Conservation (phyloP, 2,113 vertebrate genomes). For the Forbesichthys papilliferus region DNA sequence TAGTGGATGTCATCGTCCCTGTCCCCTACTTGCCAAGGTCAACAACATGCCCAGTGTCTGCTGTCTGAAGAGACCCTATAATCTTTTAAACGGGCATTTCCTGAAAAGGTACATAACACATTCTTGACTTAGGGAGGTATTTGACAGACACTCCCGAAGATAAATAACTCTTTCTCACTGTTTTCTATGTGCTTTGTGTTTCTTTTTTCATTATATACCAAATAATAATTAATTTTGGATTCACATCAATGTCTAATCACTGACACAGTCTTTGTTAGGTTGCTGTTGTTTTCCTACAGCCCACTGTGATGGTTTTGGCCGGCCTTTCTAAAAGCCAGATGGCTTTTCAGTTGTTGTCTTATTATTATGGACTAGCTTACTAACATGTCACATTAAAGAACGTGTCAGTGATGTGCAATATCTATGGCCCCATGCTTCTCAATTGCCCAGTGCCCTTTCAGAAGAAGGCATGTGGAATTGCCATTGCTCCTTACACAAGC, state of each 20-base stretch:
- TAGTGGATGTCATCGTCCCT: constrained; percentile 38
- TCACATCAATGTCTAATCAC: background rate
- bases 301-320: background rate
- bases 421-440: background rate
- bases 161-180: constrained; percentile 1
- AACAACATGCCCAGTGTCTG: constrained; percentile 38
- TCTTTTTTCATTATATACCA: background rate
- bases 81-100: constrained; percentile 42
- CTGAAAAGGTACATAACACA: constrained; percentile 14
- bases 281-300: background rate
- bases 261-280: background rate
- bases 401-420: constrained; percentile 4
- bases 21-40: constrained; percentile 55
- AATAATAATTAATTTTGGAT: background rate
- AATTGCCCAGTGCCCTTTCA: constrained; percentile 12
- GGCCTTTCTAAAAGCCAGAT: background rate
- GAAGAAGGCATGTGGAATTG: constrained; percentile 10
- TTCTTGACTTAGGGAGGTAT: background rate
- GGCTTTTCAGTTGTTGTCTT: background rate
- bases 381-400: constrained; percentile 16
- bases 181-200: background rate
- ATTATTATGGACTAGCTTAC: background rate
- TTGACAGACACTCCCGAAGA: constrained; percentile 6
- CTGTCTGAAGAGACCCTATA: constrained; percentile 37
- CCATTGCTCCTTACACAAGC: constrained; percentile 41